phyloP scores from a whole-genome alignment of 2,888 invertebrate species.

The Griposia aprilina region DNA sequence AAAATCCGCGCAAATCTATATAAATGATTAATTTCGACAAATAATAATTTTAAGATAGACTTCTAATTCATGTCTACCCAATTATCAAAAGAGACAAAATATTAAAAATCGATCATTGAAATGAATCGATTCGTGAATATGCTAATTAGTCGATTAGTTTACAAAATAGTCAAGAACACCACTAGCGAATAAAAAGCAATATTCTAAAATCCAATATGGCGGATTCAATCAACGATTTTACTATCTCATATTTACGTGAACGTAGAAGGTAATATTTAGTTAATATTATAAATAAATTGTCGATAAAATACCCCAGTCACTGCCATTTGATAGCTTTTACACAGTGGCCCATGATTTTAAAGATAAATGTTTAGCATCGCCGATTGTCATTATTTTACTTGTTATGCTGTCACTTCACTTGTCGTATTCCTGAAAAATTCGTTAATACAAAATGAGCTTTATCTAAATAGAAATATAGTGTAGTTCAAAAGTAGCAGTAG shows the following conservation, averaged over 20 bases:
- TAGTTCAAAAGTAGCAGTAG: neutral
- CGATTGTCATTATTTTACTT: neutral
- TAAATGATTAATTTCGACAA: neutral
- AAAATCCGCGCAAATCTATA: neutral
- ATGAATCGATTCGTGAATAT: neutral
- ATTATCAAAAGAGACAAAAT: neutral
- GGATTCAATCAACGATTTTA: slow-evolving; percentile 57
- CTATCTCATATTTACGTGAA: slow-evolving; percentile 34
- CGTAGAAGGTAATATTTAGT: slow-evolving; percentile 41
- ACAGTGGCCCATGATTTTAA: slow-evolving; percentile 22
- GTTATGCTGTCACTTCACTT: neutral
- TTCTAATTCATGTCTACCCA: neutral
- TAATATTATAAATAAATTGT: slow-evolving; percentile 47
- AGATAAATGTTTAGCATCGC: neutral
- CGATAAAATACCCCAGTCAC: slow-evolving; percentile 57
- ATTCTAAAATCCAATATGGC: slow-evolving; percentile 44
- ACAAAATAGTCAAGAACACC: slow-evolving; percentile 15
- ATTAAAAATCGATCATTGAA: neutral
- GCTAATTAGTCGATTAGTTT: slow-evolving; percentile 27
- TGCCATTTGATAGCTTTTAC: slow-evolving; percentile 62
- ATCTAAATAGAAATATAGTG: neutral
- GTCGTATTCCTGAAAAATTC: neutral
- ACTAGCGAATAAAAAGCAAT: slow-evolving; percentile 23
- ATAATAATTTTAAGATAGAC: slow-evolving; percentile 6
- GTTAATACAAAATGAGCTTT: neutral